Evolutionary conservation across 2,113 vertebrate genomes (phyloP), one percentile per base, ranked within the genome.

Genomic region (Onychostoma macrolepis): DNA sequence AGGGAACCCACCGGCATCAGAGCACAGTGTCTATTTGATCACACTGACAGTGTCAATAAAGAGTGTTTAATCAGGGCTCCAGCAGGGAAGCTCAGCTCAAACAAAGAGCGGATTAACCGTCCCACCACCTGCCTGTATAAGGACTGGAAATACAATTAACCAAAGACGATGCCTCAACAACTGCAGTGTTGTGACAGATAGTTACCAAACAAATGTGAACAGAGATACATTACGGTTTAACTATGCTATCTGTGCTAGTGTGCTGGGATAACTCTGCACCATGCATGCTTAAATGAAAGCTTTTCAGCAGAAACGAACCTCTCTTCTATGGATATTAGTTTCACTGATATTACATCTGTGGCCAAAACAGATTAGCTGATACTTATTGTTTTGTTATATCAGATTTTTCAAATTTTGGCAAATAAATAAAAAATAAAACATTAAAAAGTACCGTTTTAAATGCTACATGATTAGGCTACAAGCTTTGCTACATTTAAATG

Each of bases 51-150:
- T 85, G 88, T 91, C 89, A 89, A 91, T 91, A 91, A 83, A 26
- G 56, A 81, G 85, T 78, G 88, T 91, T 89, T 90, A 90, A 89
- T 88, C 77, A 87, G 78, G 82, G 48, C 86, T 88, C 88, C 79
- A 82, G 85, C 75, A 67, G 78, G 30, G 71, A 87, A 43, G 80
- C 88, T 88, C 85, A 86, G 85, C 85, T 78, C 88, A 93, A 93
- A 92, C 90, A 92, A 89, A 89, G 83, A 89, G 84, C 76, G 87
- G 92, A 93, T 93, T 91, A 93, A 91, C 89, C 88, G 88, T 90
- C 88, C 90, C 85, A 86, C 86, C 87, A 87, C 85, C 83, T 88
- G 86, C 87, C 87, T 90, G 89, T 91, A 89, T 92, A 89, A 81
- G 81, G 77, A 43, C 89, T 88, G 84, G 63, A 88, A 87, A 87